Evolutionary conservation across 1,140 invertebrate species (phyloP), one percentile per base, ranked within the genome.

Genomic region (Drosophila triauraria): DNA sequence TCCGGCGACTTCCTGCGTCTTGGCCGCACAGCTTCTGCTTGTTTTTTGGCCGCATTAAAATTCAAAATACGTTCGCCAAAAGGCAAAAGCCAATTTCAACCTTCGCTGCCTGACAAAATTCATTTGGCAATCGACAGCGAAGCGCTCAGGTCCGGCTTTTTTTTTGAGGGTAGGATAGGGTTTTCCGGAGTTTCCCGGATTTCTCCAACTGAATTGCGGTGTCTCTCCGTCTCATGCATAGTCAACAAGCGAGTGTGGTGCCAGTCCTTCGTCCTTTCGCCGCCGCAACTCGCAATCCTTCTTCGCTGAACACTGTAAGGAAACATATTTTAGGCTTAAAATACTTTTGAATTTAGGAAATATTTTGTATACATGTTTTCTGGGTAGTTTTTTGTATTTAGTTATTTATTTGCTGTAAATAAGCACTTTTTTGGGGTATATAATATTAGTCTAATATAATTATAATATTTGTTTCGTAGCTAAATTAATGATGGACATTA

Each of bases 51-150:
- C 56, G 68, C 80, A 88, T 88, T 88, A 90, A 84, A 90, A 88
- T 88, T 88, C 84, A 90, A 88, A 88, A 84, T 88, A 81, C 80
- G 78, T 87, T 80, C 69, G 78, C 80, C 84, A 68, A 87, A 84
- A 87, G 80, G 80, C 84, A 87, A 78, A 88, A 83, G 84, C 84
- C 84, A 87, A 87, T 87, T 87, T 87, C 84, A 87, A 83, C 84
- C 84, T 87, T 78, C 77, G 78, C 85, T 88, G 80, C 63, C 74
- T 88, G 83, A 71, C 84, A 69, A 83, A 88, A 88, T 81, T 88
- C 84, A 88, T 84, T 90, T 88, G 80, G 62, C 83, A 87, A 87
- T 87, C 83, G 65, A 76, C 69, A 50, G 42, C 67, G 53, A 25
- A 30, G 20, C 60, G 20, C 63, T 23, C 35, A 25, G 54, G 74